Base-by-base conservation (phyloP, 2,797 vertebrate genomes). In the Miichthys miiuy region DNA sequence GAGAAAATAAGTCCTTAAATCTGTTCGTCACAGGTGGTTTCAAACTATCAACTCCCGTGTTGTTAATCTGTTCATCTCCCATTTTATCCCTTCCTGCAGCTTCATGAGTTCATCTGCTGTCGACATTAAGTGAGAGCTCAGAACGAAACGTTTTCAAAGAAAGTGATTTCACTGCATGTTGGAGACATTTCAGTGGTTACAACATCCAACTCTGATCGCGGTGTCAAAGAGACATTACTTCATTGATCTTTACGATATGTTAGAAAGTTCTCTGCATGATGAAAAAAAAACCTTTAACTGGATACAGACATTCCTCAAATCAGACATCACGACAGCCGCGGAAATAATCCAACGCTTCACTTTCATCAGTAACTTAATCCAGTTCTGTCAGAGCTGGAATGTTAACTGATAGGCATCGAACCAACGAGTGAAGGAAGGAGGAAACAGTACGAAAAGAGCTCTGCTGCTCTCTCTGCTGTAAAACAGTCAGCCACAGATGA, bases 201-300 rank as follows among this genome's bases (percentile, higher is more conserved):
- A 47, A 17, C 75, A 55, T 34, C 7, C 68, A 42, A 51, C 54
- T 77, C n/a, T 75, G 67, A 75, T 69, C 12, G 5, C 38, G 7
- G 0, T 2, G 44, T 42, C 6, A 30, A 9, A 4, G 48, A 83
- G 78, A 83, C 70, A 2, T 81, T 7, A 82, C 87, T 83, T 84
- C 83, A 83, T 4, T 42, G 42, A 78, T 72, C 54, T 81, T 60
- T 21, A 72, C 13, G 65, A 73, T 42, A 38, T 6, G 63, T 42
- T 13, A 14, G 1, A 9, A 77, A 34, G 17, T 60, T 50, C 20
- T 25, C 41, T 69, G 13, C 68, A 47, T 4, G 77, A 68, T 62
- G 56, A 20, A 1, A 77, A 18, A 1, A 72, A 56, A 54, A 64
- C 27, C 56, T 47, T 27, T 17, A 66, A 68, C 44, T 54, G 42